A percentile compares a stretch with the other conserved stretches of the same genome.
Evolutionary conservation across 2,113 vertebrate genomes (phyloP).

Genomic region (Gallinago media): DNA sequence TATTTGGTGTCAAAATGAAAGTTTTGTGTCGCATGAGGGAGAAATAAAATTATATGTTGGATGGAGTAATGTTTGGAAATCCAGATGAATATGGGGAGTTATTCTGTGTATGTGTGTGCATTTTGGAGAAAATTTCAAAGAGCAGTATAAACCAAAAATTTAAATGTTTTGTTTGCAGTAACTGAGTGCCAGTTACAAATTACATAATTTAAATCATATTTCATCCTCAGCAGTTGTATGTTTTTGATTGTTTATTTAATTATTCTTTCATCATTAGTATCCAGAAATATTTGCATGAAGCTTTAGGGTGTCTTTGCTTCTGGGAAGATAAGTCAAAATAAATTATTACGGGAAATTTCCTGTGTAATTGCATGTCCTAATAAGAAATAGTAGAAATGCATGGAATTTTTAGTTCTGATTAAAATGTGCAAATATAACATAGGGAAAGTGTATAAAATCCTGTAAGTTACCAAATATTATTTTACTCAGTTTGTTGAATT

Average conservation of each 20-base stretch:
- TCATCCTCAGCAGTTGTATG: background rate
- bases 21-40: background rate
- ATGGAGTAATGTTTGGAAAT: background rate
- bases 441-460: background rate
- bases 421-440: background rate
- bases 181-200: background rate
- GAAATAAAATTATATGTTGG: background rate
- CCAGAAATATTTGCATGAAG: background rate
- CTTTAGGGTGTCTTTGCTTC: background rate
- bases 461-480: background rate
- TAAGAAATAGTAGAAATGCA: background rate
- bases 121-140: background rate
- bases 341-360: background rate
- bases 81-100: background rate
- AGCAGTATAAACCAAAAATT: background rate
- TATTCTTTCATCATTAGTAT: background rate
- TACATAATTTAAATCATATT: background rate
- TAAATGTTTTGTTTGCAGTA: background rate
- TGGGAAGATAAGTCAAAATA: background rate
- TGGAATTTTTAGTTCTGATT: background rate
- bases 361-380: background rate
- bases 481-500: background rate
- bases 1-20: background rate
- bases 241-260: background rate
- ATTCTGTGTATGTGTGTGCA: background rate